Percentiles rank a stretch among this genome's conserved stretches.
Conservation (phyloP, 2,797 vertebrate species). For the Rallus crepitans region DNA sequence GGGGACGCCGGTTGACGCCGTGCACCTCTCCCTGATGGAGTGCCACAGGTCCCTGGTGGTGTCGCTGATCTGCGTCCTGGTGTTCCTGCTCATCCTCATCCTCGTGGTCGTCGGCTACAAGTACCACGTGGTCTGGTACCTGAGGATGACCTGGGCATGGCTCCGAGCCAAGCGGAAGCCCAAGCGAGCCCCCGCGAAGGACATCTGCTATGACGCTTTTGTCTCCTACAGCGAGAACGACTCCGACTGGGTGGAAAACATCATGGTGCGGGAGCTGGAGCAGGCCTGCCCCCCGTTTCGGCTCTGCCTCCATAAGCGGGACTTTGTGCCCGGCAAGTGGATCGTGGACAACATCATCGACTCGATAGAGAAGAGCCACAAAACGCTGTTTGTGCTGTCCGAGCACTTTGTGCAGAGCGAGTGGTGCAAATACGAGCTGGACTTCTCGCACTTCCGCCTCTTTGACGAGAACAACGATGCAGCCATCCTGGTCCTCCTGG, state of each 20-base stretch:
- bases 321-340: constrained; percentile 89
- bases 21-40: constrained; percentile 68
- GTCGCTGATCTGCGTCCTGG: constrained; percentile 54
- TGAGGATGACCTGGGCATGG: constrained; percentile 85
- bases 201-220: constrained; percentile 81
- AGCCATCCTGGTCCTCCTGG: constrained; percentile 81
- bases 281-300: constrained; percentile 74
- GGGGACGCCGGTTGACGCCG: constrained; percentile 47
- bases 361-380: constrained; percentile 86
- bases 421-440: constrained; percentile 91
- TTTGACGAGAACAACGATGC: constrained; percentile 84
- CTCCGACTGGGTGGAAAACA: constrained; percentile 86
- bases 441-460: constrained; percentile 90
- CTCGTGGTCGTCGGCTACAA: constrained; percentile 61
- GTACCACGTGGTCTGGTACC: constrained; percentile 82
- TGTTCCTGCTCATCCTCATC: constrained; percentile 57
- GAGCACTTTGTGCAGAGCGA: constrained; percentile 88
- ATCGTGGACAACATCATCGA: constrained; percentile 90
- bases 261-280: constrained; percentile 84
- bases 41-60: constrained; percentile 75
- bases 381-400: constrained; percentile 87
- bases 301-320: constrained; percentile 87
- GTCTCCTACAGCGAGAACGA: constrained; percentile 87
- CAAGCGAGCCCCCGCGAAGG: not conserved
- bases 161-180: constrained; percentile 82